Percentiles rank a stretch among this genome's conserved stretches.
Conservation (phyloP, 2,888 invertebrate species). For the Glyphotaelius pellucidus region DNA sequence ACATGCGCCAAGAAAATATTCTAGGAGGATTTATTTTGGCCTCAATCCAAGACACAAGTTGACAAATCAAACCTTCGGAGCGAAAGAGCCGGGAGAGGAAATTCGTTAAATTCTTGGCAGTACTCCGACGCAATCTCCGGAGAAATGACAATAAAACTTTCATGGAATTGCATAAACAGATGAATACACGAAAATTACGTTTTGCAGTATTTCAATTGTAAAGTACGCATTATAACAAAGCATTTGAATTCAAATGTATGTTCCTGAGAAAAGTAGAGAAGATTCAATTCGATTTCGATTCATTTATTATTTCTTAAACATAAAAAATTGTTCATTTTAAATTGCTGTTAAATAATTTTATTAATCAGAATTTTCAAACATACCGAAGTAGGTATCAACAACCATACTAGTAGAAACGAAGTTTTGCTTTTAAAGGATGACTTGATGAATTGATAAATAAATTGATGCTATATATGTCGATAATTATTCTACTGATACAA, state of each 20-base stretch:
- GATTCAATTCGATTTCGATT: no score
- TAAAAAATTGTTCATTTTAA: no score
- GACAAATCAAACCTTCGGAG: slow-evolving; percentile 44
- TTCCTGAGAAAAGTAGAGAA: no score
- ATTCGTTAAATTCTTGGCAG: slow-evolving; percentile 31
- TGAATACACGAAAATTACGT: not conserved
- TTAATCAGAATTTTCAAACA: no score
- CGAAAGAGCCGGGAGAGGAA: not conserved
- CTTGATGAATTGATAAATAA: no score
- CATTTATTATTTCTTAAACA: no score
- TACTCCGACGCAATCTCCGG: slow-evolving; percentile 12
- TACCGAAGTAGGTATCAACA: no score
- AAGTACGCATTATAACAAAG: not conserved
- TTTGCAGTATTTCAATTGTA: not conserved
- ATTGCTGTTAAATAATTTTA: no score
- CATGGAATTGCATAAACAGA: slow-evolving; percentile 2
- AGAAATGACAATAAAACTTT: slow-evolving; percentile 22
- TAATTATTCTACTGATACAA: no score
- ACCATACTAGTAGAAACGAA: no score
- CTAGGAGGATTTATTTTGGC: slow-evolving; percentile 18
- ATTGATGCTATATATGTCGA: no score
- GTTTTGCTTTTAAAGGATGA: no score
- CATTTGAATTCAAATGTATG: not conserved
- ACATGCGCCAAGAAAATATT: slow-evolving; percentile 14
- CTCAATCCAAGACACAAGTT: slow-evolving; percentile 32